A percentile compares a stretch with the other conserved stretches of the same genome.
These are phyloP conservation scores for Psittacara wagleri DNA, from an alignment of 2,113 vertebrate species.

Conservation along the genomic window DNA sequence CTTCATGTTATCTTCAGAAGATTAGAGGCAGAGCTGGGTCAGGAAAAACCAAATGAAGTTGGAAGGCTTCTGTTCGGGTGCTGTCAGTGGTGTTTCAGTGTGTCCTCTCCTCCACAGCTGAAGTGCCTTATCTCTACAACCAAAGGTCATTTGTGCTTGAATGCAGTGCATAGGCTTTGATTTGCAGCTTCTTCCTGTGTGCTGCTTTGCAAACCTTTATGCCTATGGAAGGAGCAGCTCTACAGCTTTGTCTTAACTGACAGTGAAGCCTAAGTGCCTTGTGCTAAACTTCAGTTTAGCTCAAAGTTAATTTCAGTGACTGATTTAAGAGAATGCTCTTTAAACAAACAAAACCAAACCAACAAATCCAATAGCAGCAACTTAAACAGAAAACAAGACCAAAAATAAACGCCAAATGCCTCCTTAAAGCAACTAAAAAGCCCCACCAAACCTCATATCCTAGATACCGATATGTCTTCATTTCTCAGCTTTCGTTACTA, in stretches of 20 bases:
- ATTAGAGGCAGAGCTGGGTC: background rate
- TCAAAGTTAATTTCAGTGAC: background rate
- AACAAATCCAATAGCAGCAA: background rate
- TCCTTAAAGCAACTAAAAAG: background rate
- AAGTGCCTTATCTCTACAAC: background rate
- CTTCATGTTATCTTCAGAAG: background rate
- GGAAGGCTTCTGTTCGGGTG: background rate
- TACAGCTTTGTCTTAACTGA: background rate
- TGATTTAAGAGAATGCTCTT: background rate
- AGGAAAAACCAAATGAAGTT: background rate
- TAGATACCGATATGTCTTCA: background rate
- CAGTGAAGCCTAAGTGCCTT: background rate
- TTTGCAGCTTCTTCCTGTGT: background rate
- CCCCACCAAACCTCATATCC: background rate
- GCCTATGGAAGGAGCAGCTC: background rate
- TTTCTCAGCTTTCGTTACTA: background rate
- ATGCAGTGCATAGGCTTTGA: background rate
- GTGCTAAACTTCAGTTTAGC: background rate
- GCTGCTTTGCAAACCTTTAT: background rate
- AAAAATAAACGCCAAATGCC: background rate
- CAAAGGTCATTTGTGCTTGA: background rate
- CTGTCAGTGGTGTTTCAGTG: accelerated
- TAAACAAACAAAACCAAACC: too few relatives aligned
- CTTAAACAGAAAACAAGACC: background rate
- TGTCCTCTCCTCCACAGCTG: background rate